Percentiles rank a stretch among this genome's conserved stretches.
phyloP scores from a whole-genome alignment of 2,797 vertebrate genomes.

The Myotis vivesi region DNA sequence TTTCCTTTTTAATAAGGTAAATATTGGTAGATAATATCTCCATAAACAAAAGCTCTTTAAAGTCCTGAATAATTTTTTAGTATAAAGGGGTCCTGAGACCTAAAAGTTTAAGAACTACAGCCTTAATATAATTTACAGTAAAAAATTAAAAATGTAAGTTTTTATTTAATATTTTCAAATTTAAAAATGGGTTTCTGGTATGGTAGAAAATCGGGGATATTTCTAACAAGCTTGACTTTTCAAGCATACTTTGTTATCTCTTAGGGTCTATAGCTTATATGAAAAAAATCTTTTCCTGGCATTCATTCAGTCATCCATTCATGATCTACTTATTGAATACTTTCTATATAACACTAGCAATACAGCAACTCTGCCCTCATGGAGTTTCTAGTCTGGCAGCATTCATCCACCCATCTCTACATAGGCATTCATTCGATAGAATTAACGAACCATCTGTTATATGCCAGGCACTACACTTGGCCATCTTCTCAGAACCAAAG shows the following conservation, averaged over 20 bases:
- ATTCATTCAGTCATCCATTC: neutral
- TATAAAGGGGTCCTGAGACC: neutral
- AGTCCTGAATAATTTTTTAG: neutral
- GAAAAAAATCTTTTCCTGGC: neutral
- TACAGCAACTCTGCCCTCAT: neutral
- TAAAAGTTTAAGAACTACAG: neutral
- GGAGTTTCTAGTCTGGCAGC: rapidly evolving
- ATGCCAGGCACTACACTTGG: neutral
- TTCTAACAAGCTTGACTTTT: neutral
- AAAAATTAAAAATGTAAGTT: neutral
- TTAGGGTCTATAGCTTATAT: neutral
- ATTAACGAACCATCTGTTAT: neutral
- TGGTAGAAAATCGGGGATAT: neutral
- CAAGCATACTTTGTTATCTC: neutral
- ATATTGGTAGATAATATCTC: neutral
- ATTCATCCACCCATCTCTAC: neutral
- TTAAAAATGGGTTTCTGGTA: neutral
- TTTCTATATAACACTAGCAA: neutral
- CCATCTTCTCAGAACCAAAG: neutral
- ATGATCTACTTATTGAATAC: neutral
- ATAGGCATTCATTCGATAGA: neutral
- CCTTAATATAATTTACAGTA: neutral
- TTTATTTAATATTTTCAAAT: neutral
- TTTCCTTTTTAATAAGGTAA: neutral
- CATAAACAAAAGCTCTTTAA: neutral